Evolutionary conservation across 2,113 vertebrate species (phyloP).

Genomic region (Engraulis encrasicolus): DNA sequence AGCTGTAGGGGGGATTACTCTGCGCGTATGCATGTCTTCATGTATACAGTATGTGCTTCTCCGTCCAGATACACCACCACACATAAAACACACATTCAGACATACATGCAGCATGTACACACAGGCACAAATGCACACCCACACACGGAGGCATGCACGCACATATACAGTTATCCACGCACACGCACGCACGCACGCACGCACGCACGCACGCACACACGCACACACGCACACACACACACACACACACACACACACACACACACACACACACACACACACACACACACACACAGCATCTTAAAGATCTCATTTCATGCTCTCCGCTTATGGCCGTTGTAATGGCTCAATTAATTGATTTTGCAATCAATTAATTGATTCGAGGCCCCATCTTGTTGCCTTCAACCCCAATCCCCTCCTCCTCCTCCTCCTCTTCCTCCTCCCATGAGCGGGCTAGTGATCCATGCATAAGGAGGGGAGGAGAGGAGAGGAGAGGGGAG

Average conservation of each 20-base stretch:
- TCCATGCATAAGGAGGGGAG: constrained; percentile 36
- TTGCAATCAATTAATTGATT: constrained; percentile 52
- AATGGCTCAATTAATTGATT: constrained; percentile 59
- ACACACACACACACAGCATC: not conserved
- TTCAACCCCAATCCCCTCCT: not conserved
- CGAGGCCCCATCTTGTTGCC: constrained; percentile 30
- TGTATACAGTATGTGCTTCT: not conserved
- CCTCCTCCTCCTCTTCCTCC: not conserved
- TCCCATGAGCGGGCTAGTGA: constrained; percentile 17
- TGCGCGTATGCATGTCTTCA: not conserved
- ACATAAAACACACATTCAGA: too few species aligned
- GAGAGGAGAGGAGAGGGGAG: constrained; percentile 11
- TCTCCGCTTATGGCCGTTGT: constrained; percentile 33
- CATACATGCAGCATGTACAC: too few species aligned
- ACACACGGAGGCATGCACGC: too few species aligned
- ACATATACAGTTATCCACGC: not conserved
- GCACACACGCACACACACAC: too few species aligned
- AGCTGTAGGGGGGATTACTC: not conserved
- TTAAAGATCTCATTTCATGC: constrained; percentile 50
- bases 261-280: not conserved
- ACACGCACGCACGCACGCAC: not conserved
- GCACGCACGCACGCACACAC: too few species aligned
- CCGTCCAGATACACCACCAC: not conserved
- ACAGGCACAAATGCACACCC: too few species aligned
- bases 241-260: not conserved